Evolutionary conservation across 1,140 invertebrate genomes (phyloP).

Genomic region (Neodiprion virginianus): DNA sequence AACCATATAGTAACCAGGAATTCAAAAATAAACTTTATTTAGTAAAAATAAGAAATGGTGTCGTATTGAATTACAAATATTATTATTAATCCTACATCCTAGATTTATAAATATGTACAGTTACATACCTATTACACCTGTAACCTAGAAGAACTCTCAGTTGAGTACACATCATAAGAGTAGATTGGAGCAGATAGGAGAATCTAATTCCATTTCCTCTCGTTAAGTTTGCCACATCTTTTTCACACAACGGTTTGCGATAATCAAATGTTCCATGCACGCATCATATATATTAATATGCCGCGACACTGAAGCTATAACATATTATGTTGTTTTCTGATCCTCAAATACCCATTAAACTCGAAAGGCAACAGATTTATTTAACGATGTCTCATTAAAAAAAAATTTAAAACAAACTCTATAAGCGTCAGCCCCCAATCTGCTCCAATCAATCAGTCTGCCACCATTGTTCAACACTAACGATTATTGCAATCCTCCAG

Average conservation of each 20-base stretch:
- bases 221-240: too few relatives aligned
- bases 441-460: slow-evolving; percentile 46
- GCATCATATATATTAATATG: too few relatives aligned
- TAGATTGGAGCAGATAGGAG: slow-evolving; percentile 44
- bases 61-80: slow-evolving; percentile 52
- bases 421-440: slow-evolving; percentile 38
- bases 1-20: slow-evolving; percentile 39
- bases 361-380: too few relatives aligned
- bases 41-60: slow-evolving; percentile 52
- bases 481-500: slow-evolving; percentile 3
- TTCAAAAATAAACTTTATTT: slow-evolving; percentile 56
- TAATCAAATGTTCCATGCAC: too few relatives aligned
- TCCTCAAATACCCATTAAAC: slow-evolving; percentile 19
- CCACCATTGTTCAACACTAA: slow-evolving; percentile 39
- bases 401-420: too few relatives aligned
- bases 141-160: slow-evolving; percentile 37
- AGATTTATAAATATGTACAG: slow-evolving; percentile 56
- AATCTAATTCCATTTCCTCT: slow-evolving; percentile 18
- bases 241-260: too few relatives aligned
- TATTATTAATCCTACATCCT: slow-evolving; percentile 47
- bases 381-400: too few relatives aligned
- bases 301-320: slow-evolving; percentile 1
- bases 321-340: neutral
- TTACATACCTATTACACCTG: slow-evolving; percentile 44
- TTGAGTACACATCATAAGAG: slow-evolving; percentile 32